Base-by-base conservation (phyloP, 2,113 vertebrate genomes). In the Sitta europaea region DNA sequence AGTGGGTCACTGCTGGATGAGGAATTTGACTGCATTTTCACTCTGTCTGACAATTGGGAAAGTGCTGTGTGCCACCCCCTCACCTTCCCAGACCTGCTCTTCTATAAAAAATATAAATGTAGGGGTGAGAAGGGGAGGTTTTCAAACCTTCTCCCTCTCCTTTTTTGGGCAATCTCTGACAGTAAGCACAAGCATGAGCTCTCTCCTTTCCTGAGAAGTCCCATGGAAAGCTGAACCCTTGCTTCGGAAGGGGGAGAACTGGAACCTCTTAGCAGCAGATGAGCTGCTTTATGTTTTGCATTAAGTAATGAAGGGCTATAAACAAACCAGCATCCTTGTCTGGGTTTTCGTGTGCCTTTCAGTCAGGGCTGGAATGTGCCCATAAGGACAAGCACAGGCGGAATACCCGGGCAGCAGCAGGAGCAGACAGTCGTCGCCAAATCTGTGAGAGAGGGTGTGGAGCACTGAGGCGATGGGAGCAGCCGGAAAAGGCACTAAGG, bases 401-500 rank as follows among this genome's bases (percentile, higher is more conserved):
- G 62, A 85, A 74, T 36, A 50, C 20, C 43, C 5, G 0, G 53
- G 93, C 62, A 50, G 91, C 57, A 59, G 90, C 88, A 87, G 88
- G 55, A 88, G 31, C 65, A 67, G 45, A 47, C 45, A 28, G 47
- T 53, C 42, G 1, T 91, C 25, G 0, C 72, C 48, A 73, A 61
- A 92, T 72, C 91, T 68, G 47, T 62, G 73, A 48, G 73, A 91
- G 86, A 96, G 95, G 62, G 95, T 96, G 94, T 53, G 53, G 28
- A 68, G 78, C 35, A 10, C 61, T 28, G 75, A 86, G 81, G 61
- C 2, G 11, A 91, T 67, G 91, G 88, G 88, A 96, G 82, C 88
- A 96, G 94, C 78, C 82, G 93, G 65, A 90, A 94, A 86, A 89
- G 80, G 83, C 63, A 86, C 54, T 76, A 54, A 92, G 90, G 93